Evolutionary conservation across 2,797 vertebrate genomes (phyloP), one percentile per base, ranked within the genome.

Genomic region (Gymnothorax reevesii): DNA sequence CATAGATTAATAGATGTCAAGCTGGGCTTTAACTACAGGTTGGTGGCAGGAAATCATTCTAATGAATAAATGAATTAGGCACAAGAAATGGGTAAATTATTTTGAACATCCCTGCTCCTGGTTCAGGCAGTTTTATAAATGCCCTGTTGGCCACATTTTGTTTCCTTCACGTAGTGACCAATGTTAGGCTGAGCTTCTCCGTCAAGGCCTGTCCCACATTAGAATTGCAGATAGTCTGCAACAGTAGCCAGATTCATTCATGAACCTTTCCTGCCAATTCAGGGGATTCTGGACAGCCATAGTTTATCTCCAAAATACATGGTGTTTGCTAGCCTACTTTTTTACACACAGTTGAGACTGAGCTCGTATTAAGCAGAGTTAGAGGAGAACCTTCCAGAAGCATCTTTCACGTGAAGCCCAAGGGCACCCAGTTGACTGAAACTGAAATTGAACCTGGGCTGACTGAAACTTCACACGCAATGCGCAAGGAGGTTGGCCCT

Each of bases 11-110:
- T 80, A 59, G 55, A 25, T 33, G 15, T 49, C 69, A 57, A 57
- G n/a, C 62, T 85, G 84, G 20, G 66, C 64, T 71, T 73, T 57
- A 57, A 54, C 64, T 73, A 22, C 55, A 73, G n/a, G n/a, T 25
- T 85, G 13, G 22, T 22, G 25, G 66, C 83, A 52, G 52, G 62
- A 84, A 84, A 69, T 84, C 20, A 84, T 64, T 54, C 49, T 85
- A 57, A 85, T 85, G 64, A 73, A 71, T 49, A 73, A 57, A 85
- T 85, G 15, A 85, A 73, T 25, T 71, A 85, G 3, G 66, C n/a
- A 62, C 20, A 52, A 55, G 84, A 57, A 27, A 55, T 13, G n/a
- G 66, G 17, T 49, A 73, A 73, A 73, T 57, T 49, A 52, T 66
- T 85, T 25, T 85, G 73, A 55, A 7, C 77, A 54, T 52, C 20